Conservation (phyloP, 2,113 vertebrate species). For the Crotalus viridis region DNA sequence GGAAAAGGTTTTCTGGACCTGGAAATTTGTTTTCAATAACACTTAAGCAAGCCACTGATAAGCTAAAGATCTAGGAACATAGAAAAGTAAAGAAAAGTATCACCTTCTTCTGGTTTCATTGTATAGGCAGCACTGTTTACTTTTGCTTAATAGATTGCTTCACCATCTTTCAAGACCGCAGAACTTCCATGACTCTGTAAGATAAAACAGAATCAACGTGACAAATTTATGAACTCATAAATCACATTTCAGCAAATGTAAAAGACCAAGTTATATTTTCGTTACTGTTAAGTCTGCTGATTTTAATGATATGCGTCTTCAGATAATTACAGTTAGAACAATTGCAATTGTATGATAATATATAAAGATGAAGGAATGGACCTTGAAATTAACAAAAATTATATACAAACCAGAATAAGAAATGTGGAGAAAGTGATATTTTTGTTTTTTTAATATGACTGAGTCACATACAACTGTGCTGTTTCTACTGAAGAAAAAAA, state of each 20-base stretch:
- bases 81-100: slow-evolving; percentile 17
- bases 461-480: not conserved
- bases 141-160: not conserved
- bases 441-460: not conserved
- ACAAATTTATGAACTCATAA: not conserved
- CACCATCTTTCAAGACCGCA: not conserved
- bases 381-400: not conserved
- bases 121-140: not conserved
- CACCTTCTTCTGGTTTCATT: not conserved
- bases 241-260: not conserved
- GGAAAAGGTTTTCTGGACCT: slow-evolving; percentile 67
- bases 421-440: not conserved
- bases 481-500: not conserved
- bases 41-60: slow-evolving; percentile 51
- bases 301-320: not conserved
- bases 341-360: slow-evolving; percentile 10
- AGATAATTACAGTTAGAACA: slow-evolving; percentile 10
- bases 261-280: not conserved
- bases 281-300: not conserved
- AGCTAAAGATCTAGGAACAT: slow-evolving; percentile 13
- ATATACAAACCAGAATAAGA: not conserved
- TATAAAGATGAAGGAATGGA: slow-evolving; percentile 13
- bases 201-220: not conserved
- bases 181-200: not conserved
- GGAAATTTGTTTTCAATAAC: slow-evolving; percentile 73